Conservation (phyloP, 2,113 vertebrate species). For the Bufo gargarizans region DNA sequence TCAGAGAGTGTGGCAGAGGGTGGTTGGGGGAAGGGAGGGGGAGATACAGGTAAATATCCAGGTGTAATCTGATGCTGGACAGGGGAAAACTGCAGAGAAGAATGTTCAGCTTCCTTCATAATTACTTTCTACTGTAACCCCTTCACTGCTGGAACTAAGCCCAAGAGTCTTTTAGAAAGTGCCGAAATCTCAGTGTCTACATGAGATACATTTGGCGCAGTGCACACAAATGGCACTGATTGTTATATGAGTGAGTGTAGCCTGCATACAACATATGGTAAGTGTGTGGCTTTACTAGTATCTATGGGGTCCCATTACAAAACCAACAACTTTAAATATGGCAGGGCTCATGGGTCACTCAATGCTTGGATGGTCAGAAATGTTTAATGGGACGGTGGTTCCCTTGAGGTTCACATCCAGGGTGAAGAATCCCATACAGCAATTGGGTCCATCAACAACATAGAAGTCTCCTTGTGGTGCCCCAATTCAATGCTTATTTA, state of each 20-base stretch:
- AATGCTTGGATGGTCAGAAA: too few species aligned
- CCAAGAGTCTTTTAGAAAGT: background rate
- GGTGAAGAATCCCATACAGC: too few species aligned
- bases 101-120: constrained; percentile 38
- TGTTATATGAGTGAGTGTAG: background rate
- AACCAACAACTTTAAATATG: too few species aligned
- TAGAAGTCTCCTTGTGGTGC: too few species aligned
- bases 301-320: too few species aligned
- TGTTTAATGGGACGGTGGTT: too few species aligned
- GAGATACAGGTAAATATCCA: constrained; percentile 32
- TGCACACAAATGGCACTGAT: background rate
- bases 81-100: constrained; percentile 17
- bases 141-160: background rate
- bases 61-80: constrained; percentile 51
- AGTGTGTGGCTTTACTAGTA: too few species aligned
- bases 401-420: too few species aligned
- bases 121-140: constrained; percentile 36
- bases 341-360: too few species aligned
- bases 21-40: constrained; percentile 29
- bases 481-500: too few species aligned
- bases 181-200: background rate
- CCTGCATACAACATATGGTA: too few species aligned
- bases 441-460: too few species aligned
- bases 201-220: background rate
- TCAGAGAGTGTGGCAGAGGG: background rate